Evolutionary conservation across 2,888 invertebrate genomes (phyloP).

Genomic region (Listrodromus nycthemerus): DNA sequence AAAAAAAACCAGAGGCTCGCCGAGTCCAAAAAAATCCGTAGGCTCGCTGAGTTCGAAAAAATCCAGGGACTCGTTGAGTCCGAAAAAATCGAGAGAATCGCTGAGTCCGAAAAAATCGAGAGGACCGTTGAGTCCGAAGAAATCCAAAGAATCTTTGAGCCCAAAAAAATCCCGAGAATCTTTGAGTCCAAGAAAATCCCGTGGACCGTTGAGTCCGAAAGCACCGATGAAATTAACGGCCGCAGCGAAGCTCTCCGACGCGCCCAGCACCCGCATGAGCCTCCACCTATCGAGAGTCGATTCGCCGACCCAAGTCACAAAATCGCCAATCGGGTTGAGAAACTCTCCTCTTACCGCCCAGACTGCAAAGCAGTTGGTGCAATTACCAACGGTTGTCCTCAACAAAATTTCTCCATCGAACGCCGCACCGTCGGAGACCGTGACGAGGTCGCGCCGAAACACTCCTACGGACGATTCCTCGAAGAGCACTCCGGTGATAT

Average conservation of each 20-base stretch:
- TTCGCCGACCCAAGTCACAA: conserved; percentile 28
- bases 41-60: background rate
- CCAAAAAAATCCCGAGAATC: conserved; percentile 3
- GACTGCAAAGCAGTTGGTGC: background rate
- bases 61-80: background rate
- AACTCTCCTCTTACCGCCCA: background rate
- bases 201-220: conserved; percentile 4
- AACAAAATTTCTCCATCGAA: conserved; percentile 24
- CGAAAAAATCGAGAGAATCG: background rate
- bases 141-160: background rate
- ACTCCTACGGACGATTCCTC: conserved; percentile 6
- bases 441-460: conserved; percentile 26
- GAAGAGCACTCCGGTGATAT: conserved; percentile 51
- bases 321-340: conserved; percentile 40
- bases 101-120: background rate
- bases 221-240: background rate
- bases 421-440: conserved; percentile 14
- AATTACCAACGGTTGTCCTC: conserved; percentile 55
- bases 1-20: background rate
- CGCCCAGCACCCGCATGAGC: background rate
- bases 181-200: background rate
- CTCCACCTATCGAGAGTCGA: conserved; percentile 21
- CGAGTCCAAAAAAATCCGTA: background rate
- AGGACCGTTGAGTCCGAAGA: background rate
- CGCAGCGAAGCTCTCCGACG: background rate